Percentiles rank a stretch among this genome's conserved stretches.
phyloP scores from a whole-genome alignment of 2,888 invertebrate genomes.

The Siphlonurus alternatus region DNA sequence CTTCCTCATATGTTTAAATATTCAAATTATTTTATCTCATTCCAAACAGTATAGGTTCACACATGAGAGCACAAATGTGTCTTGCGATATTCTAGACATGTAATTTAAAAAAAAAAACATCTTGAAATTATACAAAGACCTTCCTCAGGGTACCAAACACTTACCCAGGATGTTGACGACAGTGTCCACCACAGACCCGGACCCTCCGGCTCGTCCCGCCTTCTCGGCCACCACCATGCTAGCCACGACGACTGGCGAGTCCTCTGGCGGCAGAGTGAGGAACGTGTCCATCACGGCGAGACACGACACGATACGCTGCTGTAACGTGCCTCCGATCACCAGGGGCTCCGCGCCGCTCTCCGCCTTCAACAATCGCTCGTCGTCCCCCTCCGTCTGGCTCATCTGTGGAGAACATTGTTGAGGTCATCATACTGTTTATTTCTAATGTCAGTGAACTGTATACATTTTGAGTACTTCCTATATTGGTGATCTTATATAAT shows the following conservation, averaged over 20 bases:
- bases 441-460: no score
- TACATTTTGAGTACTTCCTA: no score
- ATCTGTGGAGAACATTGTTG: no score
- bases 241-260: conserved; percentile 38
- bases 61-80: no score
- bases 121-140: no score
- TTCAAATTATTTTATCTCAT: no score
- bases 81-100: no score
- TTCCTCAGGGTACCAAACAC: conserved; percentile 4
- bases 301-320: conserved; percentile 72
- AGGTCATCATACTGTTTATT: no score
- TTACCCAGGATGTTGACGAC: conserved; percentile 29
- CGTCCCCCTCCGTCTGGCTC: conserved; percentile 40
- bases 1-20: no score
- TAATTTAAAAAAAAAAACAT: no score
- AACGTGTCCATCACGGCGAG: conserved; percentile 46
- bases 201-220: conserved; percentile 38
- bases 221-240: conserved; percentile 83
- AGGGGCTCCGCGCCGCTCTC: conserved; percentile 2
- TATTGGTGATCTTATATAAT: no score
- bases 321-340: conserved; percentile 50
- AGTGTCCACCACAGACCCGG: conserved; percentile 51
- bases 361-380: conserved; percentile 47
- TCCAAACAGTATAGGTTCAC: no score
- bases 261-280: conserved; percentile 29